These are phyloP conservation scores for Ormyrus pomaceus DNA, from an alignment of 2,888 invertebrate genomes.

Conservation along the genomic window DNA sequence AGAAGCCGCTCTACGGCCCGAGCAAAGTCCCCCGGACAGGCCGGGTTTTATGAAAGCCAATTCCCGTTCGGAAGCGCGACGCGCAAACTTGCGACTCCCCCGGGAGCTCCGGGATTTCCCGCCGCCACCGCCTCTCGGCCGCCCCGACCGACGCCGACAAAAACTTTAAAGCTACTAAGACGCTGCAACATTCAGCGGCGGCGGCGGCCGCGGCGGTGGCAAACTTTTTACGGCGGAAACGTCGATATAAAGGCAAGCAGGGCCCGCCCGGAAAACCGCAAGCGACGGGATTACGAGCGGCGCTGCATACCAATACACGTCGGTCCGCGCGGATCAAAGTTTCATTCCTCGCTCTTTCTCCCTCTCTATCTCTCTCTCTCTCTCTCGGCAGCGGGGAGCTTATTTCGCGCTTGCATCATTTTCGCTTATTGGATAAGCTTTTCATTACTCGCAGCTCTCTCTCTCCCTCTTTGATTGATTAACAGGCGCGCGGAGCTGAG, in stretches of 20 bases:
- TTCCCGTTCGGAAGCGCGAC: background rate
- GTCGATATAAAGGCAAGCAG: slow-evolving; percentile 38
- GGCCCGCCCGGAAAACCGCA: slow-evolving; percentile 58
- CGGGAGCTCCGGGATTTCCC: slow-evolving; percentile 57
- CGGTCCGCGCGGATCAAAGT: slow-evolving; percentile 68
- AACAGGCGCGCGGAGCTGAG: too few relatives aligned
- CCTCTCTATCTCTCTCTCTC: too few relatives aligned
- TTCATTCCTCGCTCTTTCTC: slow-evolving; percentile 65
- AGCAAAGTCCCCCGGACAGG: slow-evolving; percentile 19
- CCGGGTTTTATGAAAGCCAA: too few relatives aligned
- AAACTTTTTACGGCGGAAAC: slow-evolving; percentile 14
- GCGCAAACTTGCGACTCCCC: slow-evolving; percentile 22
- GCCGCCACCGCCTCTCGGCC: too few relatives aligned
- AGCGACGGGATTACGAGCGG: slow-evolving; percentile 58
- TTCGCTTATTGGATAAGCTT: slow-evolving; percentile 31
- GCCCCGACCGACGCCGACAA: slow-evolving; percentile 56
- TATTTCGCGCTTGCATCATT: slow-evolving; percentile 21
- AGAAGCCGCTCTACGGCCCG: slow-evolving; percentile 7
- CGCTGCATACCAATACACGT: slow-evolving; percentile 69
- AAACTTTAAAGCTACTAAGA: slow-evolving; percentile 62
- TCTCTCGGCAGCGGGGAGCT: background rate
- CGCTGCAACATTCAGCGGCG: slow-evolving; percentile 49
- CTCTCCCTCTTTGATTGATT: too few relatives aligned
- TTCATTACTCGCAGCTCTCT: background rate
- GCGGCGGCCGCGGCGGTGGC: slow-evolving; percentile 51